A percentile compares a stretch with the other conserved stretches of the same genome.
Evolutionary conservation across 2,113 vertebrate genomes (phyloP).

Genomic region (Zootoca vivipara): DNA sequence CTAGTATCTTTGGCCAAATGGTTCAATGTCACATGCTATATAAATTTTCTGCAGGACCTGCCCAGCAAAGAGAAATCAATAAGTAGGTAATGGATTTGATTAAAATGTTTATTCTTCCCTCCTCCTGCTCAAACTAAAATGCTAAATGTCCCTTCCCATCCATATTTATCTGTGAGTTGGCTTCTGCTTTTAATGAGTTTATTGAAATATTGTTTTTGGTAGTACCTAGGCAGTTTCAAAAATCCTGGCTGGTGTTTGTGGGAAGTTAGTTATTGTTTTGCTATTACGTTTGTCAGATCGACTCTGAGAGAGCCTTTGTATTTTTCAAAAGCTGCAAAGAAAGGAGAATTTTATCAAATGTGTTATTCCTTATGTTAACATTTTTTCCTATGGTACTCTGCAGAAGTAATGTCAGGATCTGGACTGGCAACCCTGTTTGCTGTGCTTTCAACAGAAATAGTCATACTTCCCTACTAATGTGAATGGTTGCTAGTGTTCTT

Average conservation of each 20-base stretch:
- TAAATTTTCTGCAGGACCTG: constrained; percentile 76
- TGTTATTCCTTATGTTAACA: not conserved
- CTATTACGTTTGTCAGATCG: not conserved
- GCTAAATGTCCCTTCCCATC: constrained; percentile 65
- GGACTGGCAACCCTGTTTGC: not conserved
- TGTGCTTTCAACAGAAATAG: not conserved
- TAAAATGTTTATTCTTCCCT: constrained; percentile 70
- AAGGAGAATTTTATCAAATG: not conserved
- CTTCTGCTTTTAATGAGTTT: constrained; percentile 3
- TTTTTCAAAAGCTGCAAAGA: not conserved
- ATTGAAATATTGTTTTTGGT: not conserved
- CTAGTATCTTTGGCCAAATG: constrained; percentile 72
- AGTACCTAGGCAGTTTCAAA: not conserved
- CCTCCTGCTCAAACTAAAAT: constrained; percentile 36
- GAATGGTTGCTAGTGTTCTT: not conserved
- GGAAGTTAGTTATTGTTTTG: not conserved
- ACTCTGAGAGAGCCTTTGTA: not conserved
- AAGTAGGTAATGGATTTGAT: constrained; percentile 78
- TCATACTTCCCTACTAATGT: not conserved
- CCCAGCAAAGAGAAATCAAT: constrained; percentile 77
- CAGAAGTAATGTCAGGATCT: not conserved
- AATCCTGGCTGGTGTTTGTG: not conserved
- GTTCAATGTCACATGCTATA: constrained; percentile 78
- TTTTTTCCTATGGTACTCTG: not conserved
- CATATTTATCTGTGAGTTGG: constrained; percentile 60